Base-by-base conservation (phyloP, 2,888 invertebrate species). In the Orthosia gothica region DNA sequence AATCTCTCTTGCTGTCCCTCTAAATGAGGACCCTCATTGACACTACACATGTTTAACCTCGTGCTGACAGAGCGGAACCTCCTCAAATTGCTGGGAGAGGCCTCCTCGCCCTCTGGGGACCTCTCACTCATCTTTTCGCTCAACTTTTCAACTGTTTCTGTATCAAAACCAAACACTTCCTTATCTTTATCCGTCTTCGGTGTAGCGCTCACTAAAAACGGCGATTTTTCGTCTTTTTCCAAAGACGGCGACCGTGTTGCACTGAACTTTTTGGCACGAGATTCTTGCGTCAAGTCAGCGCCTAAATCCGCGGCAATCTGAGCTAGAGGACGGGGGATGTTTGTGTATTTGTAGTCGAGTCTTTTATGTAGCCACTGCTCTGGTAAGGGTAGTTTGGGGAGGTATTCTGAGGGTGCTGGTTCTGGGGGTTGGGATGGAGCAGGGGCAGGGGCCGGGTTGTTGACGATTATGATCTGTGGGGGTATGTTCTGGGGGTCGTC, bases 201-300 rank as follows among this genome's bases (percentile, higher is more conserved):
- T 5, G 74, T 80, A 50, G 78, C 94, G 75, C 92, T 92, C 32
- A 83, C 81, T 16, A 93, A 78, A 73, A 96, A 95, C 12, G 97
- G 97, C 0, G 95, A 95, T 73, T 95, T 96, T 4, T 97, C 96
- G 95, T 97, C 96, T 83, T 96, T 96, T 76, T 97, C 97, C n/a
- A 97, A 86, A 0, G 96, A 96, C 0, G 97, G 97, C 0, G 97
- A 97, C 15, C 97, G 88, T 0, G 97, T 96, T 0, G 95, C 96
- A 70, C 96, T 96, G 81, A 87, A 96, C 76, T 95, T 96, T 72
- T 95, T 95, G 2, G 93, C 91, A n/a, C 94, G 89, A 1, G 92
- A 87, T 67, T 94, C 95, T 61, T 93, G 93, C 4, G 87, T 87
- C 57, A 95, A 81, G 57, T 95, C 95, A 0, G 92, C 92, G 12